Percentiles rank a stretch among this genome's conserved stretches.
These are phyloP conservation scores for Microcebus griseorufus DNA, from an alignment of 2,113 vertebrate species.

Conservation along the genomic window DNA sequence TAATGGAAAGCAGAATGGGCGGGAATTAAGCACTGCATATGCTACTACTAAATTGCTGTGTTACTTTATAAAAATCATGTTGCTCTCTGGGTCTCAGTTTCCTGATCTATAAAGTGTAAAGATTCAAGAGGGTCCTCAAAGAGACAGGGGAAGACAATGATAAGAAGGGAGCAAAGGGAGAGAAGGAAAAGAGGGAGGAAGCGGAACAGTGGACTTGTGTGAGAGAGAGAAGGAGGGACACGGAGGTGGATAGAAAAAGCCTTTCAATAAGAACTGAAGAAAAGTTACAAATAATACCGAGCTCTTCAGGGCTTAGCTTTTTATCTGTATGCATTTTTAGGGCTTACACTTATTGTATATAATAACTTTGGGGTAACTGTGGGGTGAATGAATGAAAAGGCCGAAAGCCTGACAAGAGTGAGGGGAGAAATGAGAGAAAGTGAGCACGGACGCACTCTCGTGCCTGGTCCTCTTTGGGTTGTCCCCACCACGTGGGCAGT, in stretches of 20 bases:
- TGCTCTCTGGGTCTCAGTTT: neutral
- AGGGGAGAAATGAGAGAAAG: neutral
- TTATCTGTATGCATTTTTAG: neutral
- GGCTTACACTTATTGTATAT: too few relatives aligned
- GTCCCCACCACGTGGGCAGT: fast-evolving
- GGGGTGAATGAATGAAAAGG: neutral
- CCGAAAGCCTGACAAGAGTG: neutral
- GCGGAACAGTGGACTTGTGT: neutral
- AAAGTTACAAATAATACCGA: neutral
- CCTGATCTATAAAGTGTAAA: neutral
- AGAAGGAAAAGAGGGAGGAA: neutral
- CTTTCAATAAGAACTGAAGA: neutral
- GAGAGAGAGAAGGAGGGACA: fast-evolving
- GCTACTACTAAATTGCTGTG: neutral
- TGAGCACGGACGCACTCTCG: fast-evolving
- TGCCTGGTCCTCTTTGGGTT: fast-evolving
- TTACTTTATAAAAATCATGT: fast-evolving
- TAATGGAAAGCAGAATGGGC: neutral
- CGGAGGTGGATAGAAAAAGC: neutral
- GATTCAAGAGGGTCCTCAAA: neutral
- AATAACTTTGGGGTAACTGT: neutral
- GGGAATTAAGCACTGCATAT: neutral
- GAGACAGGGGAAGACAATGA: neutral
- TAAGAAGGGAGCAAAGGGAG: neutral
- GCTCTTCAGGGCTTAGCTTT: neutral